Percentiles rank a stretch among this genome's conserved stretches.
Evolutionary conservation across 2,113 vertebrate species (phyloP).

Genomic region (Lagopus leucura): DNA sequence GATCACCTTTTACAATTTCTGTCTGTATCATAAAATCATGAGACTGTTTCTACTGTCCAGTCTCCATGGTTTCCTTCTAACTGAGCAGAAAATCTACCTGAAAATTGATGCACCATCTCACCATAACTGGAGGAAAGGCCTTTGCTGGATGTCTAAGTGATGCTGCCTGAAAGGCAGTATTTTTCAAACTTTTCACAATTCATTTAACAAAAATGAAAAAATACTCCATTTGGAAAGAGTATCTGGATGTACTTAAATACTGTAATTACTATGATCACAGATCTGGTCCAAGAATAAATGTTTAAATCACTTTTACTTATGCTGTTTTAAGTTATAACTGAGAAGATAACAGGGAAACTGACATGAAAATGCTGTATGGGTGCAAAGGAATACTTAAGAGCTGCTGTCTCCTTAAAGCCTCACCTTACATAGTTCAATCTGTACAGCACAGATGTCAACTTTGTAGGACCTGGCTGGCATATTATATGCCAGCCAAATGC

Average conservation of each 20-base stretch:
- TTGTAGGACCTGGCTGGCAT: neutral
- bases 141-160: neutral
- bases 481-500: neutral
- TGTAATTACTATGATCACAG: neutral
- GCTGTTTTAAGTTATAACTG: neutral
- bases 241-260: neutral
- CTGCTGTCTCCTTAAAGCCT: neutral
- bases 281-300: neutral
- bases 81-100: neutral
- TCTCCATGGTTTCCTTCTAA: neutral
- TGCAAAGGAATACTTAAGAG: neutral
- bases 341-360: neutral
- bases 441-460: neutral
- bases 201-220: neutral
- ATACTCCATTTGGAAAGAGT: neutral
- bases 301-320: neutral
- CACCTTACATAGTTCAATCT: neutral
- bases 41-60: neutral
- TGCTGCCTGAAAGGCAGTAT: neutral
- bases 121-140: neutral
- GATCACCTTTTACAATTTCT: neutral
- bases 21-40: neutral
- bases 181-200: neutral
- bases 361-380: neutral
- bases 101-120: neutral